Conservation (phyloP, 37 sponge, comb jelly and placozoan species). For the Chondrilla cf. caribensis region DNA sequence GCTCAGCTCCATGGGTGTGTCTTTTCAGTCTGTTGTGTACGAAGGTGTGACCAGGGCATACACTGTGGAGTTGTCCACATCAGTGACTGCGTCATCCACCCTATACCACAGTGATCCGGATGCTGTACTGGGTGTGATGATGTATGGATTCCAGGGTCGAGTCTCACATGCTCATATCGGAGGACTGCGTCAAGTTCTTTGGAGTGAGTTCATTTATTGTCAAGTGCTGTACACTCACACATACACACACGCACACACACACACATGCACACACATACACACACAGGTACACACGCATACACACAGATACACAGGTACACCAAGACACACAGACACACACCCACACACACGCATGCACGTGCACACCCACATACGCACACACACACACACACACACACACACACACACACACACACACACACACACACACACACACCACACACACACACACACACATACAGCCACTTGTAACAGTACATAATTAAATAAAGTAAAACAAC, state of each 20-base stretch:
- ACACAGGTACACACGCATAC: neutral
- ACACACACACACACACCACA: too few species aligned
- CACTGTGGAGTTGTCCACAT: neutral
- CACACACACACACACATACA: too few species aligned
- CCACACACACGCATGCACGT: too few species aligned
- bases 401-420: too few species aligned
- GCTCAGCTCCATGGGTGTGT: neutral
- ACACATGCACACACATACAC: too few species aligned
- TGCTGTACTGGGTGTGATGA: slow-evolving; percentile 4
- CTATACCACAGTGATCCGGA: neutral
- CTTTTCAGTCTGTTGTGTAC: neutral
- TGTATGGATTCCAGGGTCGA: neutral
- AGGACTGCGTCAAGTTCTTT: neutral
- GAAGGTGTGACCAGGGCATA: neutral
- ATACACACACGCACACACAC: too few species aligned
- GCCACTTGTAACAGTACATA: too few species aligned
- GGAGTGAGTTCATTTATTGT: neutral
- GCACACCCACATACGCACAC: too few species aligned
- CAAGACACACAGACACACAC: too few species aligned
- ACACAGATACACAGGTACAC: neutral
- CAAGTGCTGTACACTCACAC: too few species aligned
- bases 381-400: too few species aligned
- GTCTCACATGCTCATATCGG: slow-evolving; percentile 3
- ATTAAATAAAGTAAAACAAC: too few species aligned
- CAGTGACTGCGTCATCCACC: neutral